Base-by-base conservation (phyloP, 2,888 invertebrate species). In the Harpagoxenus sublaevis region DNA sequence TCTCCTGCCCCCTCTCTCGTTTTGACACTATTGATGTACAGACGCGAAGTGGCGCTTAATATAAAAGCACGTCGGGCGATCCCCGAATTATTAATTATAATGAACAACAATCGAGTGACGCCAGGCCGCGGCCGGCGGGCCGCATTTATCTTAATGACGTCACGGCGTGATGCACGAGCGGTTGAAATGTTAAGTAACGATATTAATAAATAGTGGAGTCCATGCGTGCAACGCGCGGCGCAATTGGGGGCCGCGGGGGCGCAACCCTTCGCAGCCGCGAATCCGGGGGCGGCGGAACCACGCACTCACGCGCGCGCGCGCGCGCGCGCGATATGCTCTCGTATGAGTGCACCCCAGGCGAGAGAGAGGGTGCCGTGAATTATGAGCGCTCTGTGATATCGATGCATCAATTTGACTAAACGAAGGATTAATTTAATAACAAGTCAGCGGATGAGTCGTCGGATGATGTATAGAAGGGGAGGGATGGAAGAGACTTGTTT, bases 381-480 rank as follows among this genome's bases (percentile, higher is more conserved):
- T 95, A 95, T 94, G 94, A 93, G 93, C 94, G 94, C 94, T 94
- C 93, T 94, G 94, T 94, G 95, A 95, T 95, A 95, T 95, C 95
- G 92, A 95, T 94, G 94, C 95, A 95, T 95, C 95, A 95, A 95
- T 95, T 95, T 94, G 94, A 94, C 94, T 95, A 95, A 95, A 95
- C 95, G 95, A 95, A 94, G 95, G 95, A 95, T 95, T 95, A 95
- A 95, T 95, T 95, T 95, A 95, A 95, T 95, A 95, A 95, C 95
- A 93, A 95, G 94, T 95, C 94, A 94, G 93, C 94, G 91, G 90
- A 91, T 92, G 91, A 91, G 92, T 93, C 92, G 92, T 87, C 84
- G 90, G 91, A 93, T 94, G 93, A 93, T 93, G 92, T 93, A 93
- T 93, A 90, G 92, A 90, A 89, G 86, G 91, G 91, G 55, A 23